Percentiles rank a stretch among this genome's conserved stretches.
Evolutionary conservation across 2,888 invertebrate genomes (phyloP).

Genomic region (Kryphioiulus occultus): DNA sequence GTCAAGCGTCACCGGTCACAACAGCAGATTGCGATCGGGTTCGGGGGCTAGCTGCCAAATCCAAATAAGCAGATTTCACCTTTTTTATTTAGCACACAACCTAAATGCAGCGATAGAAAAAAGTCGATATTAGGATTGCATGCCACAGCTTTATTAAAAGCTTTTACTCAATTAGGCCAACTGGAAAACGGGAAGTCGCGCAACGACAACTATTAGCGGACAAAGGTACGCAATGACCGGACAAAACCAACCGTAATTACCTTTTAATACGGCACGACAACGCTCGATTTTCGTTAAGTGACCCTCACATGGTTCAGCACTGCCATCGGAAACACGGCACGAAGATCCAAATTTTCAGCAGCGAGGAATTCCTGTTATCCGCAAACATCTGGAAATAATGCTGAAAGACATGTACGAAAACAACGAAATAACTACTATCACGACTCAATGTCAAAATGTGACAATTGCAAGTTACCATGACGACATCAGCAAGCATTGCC

Average conservation of each 20-base stretch:
- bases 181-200: neutral
- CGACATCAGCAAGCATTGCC: too few relatives aligned
- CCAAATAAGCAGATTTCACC: neutral
- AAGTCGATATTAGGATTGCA: neutral
- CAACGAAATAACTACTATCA: too few relatives aligned
- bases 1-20: neutral
- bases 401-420: too few relatives aligned
- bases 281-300: neutral
- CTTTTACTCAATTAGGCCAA: neutral
- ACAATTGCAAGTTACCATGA: too few relatives aligned
- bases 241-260: conserved; percentile 7
- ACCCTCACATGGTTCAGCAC: neutral
- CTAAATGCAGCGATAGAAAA: neutral
- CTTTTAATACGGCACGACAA: neutral
- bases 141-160: neutral
- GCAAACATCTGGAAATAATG: too few relatives aligned
- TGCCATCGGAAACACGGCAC: too few relatives aligned
- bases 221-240: neutral
- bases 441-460: too few relatives aligned
- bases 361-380: too few relatives aligned
- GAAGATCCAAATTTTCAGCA: too few relatives aligned
- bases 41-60: neutral
- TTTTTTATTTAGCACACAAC: neutral
- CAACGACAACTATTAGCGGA: neutral
- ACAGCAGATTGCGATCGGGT: neutral